Base-by-base conservation (phyloP, 2,888 invertebrate species). In the Volucella inanis region DNA sequence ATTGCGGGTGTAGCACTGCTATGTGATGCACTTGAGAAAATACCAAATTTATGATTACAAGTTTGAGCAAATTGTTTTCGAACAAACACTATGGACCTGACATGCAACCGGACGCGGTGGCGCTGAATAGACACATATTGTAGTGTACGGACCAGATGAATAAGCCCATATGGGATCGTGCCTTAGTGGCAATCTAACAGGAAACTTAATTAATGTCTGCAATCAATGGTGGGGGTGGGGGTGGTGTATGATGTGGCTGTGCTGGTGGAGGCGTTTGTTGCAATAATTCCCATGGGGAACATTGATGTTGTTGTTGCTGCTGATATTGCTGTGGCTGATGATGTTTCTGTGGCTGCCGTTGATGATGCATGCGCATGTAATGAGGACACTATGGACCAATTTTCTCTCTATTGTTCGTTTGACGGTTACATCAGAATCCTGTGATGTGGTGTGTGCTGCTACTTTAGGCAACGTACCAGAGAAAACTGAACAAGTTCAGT, bases 101-200 rank as follows among this genome's bases (percentile, higher is more conserved):
- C 93, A 93, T 55, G 91, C 92, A 52, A 91, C 91, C 71, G 92
- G 88, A 70, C 92, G 92, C 47, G 92, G 90, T 62, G 91, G 91
- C 79, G 91, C 89, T 68, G 92, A 93, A 84, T 92, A 92, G 83
- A 92, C 91, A 90, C 93, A 94, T 79, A 93, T 90, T 31, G 93
- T 93, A 77, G 94, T 93, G 88, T 93, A 92, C 54, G 92, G 89
- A 75, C 88, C 88, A 76, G 89, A 88, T 18, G 88, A 88, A 88
- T 93, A 93, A 87, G 93, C 92, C 94, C 94, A 94, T 70, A 94
- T 93, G 41, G 91, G 91, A 87, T 93, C 91, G 88, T 93, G 93
- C 87, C 93, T 93, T 88, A 94, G 89, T 50, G 94, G 94, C 88
- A 94, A 92, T 77, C 93, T 93, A 64, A 94, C 93, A 59, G 94